Evolutionary conservation across 2,113 vertebrate species (phyloP).

Genomic region (Nothoprocta pentlandii): DNA sequence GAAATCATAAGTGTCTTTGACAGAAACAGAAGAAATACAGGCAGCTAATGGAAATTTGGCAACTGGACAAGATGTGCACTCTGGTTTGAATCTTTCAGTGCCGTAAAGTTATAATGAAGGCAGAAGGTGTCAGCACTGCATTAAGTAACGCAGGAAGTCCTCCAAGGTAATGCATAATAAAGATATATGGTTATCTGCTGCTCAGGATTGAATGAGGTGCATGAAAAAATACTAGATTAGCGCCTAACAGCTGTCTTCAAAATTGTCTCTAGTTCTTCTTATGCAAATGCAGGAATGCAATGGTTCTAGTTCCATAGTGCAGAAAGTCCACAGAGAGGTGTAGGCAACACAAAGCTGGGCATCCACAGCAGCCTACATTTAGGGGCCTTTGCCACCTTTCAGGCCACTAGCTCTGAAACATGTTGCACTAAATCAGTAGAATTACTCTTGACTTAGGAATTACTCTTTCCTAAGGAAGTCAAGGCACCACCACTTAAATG

Average conservation of each 20-base stretch:
- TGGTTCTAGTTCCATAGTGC: not conserved
- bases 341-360: fast-evolving
- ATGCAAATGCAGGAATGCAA: not conserved
- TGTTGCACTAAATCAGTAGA: not conserved
- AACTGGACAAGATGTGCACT: not conserved
- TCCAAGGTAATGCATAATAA: not conserved
- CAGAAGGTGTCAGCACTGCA: not conserved
- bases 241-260: not conserved
- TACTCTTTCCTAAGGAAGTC: not conserved
- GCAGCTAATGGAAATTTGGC: constrained; percentile 39
- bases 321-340: not conserved
- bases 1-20: not conserved
- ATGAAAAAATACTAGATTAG: not conserved
- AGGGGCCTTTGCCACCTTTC: not conserved
- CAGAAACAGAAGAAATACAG: not conserved
- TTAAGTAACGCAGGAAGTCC: not conserved
- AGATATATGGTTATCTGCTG: not conserved
- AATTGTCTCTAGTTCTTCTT: not conserved
- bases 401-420: not conserved
- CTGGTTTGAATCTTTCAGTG: not conserved
- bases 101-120: not conserved
- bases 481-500: not conserved
- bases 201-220: not conserved
- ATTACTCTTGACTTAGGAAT: not conserved
- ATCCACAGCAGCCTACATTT: not conserved